phyloP scores from a whole-genome alignment of 2,113 vertebrate genomes.

The Oryzias woworae region DNA sequence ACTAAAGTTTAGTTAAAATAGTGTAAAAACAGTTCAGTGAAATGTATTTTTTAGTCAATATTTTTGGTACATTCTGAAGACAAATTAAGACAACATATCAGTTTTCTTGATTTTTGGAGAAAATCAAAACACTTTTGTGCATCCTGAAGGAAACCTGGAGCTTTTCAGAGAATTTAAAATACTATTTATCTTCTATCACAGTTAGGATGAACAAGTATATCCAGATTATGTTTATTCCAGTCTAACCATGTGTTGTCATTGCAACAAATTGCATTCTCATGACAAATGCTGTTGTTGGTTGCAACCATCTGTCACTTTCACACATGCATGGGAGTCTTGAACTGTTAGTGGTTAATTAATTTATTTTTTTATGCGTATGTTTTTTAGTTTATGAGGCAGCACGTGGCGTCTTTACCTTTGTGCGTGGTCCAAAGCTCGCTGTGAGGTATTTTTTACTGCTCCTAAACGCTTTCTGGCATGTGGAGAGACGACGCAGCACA shows the following conservation, averaged over 20 bases:
- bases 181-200: background rate
- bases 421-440: conserved; percentile 51
- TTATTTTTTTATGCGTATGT: background rate
- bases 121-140: no score
- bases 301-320: conserved; percentile 8
- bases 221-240: background rate
- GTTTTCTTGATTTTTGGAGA: no score
- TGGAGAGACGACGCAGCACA: conserved; percentile 51
- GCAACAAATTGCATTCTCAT: background rate
- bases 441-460: conserved; percentile 51
- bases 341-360: conserved; percentile 15
- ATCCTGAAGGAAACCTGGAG: no score
- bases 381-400: background rate
- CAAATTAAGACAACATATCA: no score
- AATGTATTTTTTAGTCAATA: no score
- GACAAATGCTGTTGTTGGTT: background rate
- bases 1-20: background rate
- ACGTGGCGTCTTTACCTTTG: conserved; percentile 17
- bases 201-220: background rate
- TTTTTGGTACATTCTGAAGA: no score
- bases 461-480: conserved; percentile 59
- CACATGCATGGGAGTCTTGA: conserved; percentile 11
- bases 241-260: background rate
- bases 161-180: no score
- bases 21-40: conserved; percentile 1